These are phyloP conservation scores for Trididemnum clinides DNA, from an alignment of 23 tunicate genomes.

Conservation along the genomic window DNA sequence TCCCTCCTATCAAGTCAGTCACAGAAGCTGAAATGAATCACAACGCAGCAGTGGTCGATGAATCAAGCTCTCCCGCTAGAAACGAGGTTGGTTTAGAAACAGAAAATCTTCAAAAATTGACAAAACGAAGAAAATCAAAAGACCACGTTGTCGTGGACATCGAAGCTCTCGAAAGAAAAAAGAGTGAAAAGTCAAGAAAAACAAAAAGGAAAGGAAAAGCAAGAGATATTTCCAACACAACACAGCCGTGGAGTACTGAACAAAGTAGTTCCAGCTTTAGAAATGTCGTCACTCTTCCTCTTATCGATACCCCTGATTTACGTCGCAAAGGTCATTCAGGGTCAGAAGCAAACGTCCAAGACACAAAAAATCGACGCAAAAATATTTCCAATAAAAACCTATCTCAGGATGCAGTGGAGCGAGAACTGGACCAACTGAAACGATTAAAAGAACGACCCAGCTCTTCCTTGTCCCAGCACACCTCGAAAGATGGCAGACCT, in stretches of 20 bases:
- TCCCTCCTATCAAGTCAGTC: too few relatives aligned
- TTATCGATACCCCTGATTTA: conserved; percentile 34
- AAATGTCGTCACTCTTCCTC: conserved; percentile 47
- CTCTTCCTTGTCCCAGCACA: background rate
- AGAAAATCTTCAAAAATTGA: background rate
- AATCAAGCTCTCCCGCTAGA: background rate
- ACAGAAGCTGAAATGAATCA: too few relatives aligned
- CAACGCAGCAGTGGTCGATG: too few relatives aligned
- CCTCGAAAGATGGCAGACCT: background rate
- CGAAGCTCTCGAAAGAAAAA: background rate
- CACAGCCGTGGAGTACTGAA: conserved; percentile 23
- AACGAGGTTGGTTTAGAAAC: background rate
- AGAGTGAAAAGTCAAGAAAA: conserved; percentile 19
- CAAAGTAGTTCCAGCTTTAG: background rate
- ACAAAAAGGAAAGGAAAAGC: conserved; percentile 7
- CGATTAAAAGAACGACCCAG: conserved; percentile 3
- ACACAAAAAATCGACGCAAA: background rate
- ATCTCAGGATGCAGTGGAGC: background rate
- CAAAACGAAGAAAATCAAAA: background rate
- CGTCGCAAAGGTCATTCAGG: background rate
- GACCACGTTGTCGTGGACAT: background rate
- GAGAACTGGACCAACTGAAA: background rate
- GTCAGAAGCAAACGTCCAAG: background rate
- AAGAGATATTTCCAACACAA: background rate
- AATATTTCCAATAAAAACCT: background rate